phyloP scores from a whole-genome alignment of 1,140 invertebrate genomes.

The Caenorhabditis tropicalis region DNA sequence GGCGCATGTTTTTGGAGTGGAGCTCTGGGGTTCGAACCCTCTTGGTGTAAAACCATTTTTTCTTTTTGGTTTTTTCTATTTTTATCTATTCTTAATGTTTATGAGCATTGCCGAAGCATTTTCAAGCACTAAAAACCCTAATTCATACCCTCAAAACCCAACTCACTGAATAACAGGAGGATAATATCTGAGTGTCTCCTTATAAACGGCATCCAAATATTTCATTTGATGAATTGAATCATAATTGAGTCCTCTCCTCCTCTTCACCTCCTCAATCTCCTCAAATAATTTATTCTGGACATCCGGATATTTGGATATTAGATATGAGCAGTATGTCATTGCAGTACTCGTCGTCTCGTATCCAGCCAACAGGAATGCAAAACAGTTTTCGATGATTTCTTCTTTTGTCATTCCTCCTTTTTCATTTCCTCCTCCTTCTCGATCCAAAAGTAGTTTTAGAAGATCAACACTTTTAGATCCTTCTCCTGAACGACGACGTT shows the following conservation, averaged over 20 bases:
- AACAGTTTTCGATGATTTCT: slow-evolving; percentile 59
- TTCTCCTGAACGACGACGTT: slow-evolving; percentile 14
- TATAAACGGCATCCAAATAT: slow-evolving; percentile 73
- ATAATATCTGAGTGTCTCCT: slow-evolving; percentile 71
- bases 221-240: slow-evolving; percentile 64
- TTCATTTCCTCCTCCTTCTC: slow-evolving; percentile 40
- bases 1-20: too few relatives aligned
- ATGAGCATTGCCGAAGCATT: too few relatives aligned
- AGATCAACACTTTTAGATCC: slow-evolving; percentile 16
- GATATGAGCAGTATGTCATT: slow-evolving; percentile 72
- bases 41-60: too few relatives aligned
- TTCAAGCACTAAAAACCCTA: too few relatives aligned
- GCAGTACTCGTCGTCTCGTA: slow-evolving; percentile 74
- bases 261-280: slow-evolving; percentile 66
- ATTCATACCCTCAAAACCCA: background rate
- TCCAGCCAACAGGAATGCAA: slow-evolving; percentile 74
- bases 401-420: slow-evolving; percentile 35
- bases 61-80: too few relatives aligned
- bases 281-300: slow-evolving; percentile 72
- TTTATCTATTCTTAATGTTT: too few relatives aligned
- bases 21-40: too few relatives aligned
- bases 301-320: slow-evolving; percentile 73
- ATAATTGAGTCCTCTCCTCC: slow-evolving; percentile 55
- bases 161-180: slow-evolving; percentile 38
- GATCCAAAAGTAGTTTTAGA: slow-evolving; percentile 45